Base-by-base conservation (phyloP, 1,140 invertebrate species). In the Drosophila cardini region DNA sequence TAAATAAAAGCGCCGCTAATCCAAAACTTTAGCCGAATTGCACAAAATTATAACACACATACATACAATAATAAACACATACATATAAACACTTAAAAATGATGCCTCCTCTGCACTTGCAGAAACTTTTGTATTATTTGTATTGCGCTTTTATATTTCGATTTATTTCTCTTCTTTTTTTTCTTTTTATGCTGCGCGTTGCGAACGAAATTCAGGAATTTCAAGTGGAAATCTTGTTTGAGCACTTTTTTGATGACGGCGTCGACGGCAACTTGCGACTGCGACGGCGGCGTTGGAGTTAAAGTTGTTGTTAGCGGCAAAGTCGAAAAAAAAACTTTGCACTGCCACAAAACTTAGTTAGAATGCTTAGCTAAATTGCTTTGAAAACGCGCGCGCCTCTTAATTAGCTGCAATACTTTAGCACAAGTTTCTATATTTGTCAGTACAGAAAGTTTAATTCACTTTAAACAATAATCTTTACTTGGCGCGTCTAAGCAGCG, bases 211-310 rank as follows among this genome's bases (percentile, higher is more conserved):
- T 89, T 90, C 84, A 90, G 85, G 84, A 89, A 89, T 90, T 89
- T 89, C 85, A 89, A 89, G 84, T 89, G 80, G 84, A 89, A 89
- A 89, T 89, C 84, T 89, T 72, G 84, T 89, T 84, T 75, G 84
- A 90, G 84, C 85, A 89, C 84, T 90, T 89, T 89, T 78, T 63
- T 68, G 71, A 65, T 40, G 69, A 40, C 69, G 40, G 40, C 40
- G 52, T 18, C 57, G 50, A 68, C 61, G 36, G 63, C 46, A 58
- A 55, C 76, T 16, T 16, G 43, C 50, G 48, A 60, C 61, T 38
- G 67, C 55, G 64, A 48, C 71, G 64, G 76, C 45, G 58, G 42
- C 63, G 80, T 34, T 30, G 53, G 38, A 40, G 70, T 76, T 76
- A 63, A 73, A 50, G 64, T 72, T 63, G 38, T 52, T 38, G 36